phyloP scores from a whole-genome alignment of 2,113 vertebrate genomes.

The Prinia subflava region DNA sequence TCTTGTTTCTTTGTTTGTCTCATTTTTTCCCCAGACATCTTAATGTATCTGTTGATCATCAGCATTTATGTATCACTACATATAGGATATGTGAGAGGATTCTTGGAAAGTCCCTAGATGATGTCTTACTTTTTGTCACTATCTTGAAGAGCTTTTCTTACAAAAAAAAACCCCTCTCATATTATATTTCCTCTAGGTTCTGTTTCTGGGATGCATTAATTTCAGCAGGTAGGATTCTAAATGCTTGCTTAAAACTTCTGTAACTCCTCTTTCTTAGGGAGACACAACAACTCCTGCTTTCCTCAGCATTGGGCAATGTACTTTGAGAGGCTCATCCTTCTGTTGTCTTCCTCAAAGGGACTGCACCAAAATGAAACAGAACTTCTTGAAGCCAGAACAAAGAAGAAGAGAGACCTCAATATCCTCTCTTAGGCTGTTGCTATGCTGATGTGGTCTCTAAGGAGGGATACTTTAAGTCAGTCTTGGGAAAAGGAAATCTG shows the following conservation, averaged over 20 bases:
- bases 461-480: neutral
- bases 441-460: neutral
- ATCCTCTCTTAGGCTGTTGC: neutral
- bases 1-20: too few species aligned
- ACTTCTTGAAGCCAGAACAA: neutral
- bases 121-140: neutral
- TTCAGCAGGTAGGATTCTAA: neutral
- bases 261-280: neutral
- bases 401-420: neutral
- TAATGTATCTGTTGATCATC: neutral
- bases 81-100: neutral
- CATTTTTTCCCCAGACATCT: neutral
- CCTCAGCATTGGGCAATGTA: neutral
- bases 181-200: neutral
- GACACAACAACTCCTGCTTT: neutral
- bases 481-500: neutral
- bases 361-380: neutral
- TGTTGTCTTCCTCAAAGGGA: neutral
- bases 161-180: neutral
- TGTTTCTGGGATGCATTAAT: neutral
- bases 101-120: neutral
- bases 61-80: neutral
- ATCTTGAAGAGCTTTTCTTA: neutral
- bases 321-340: neutral
- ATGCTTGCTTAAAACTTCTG: neutral